Base-by-base conservation (phyloP, 2,797 vertebrate genomes). In the Monodelphis domestica region DNA sequence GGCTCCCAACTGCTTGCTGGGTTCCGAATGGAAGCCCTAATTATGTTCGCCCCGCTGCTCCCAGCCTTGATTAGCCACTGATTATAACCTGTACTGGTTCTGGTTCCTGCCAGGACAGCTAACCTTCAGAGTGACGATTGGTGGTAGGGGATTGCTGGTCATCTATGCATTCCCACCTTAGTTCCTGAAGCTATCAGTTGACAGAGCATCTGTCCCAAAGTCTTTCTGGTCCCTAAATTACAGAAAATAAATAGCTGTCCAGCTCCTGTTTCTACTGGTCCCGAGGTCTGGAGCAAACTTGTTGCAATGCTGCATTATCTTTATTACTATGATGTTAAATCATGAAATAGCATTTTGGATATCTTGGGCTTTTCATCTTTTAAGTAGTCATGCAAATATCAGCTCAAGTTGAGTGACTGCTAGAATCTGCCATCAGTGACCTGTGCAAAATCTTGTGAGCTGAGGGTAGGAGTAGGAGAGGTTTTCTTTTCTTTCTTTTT, bases 241-340 rank as follows among this genome's bases (percentile, higher is more conserved):
- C 87, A 5, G 17, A 29, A 93, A 93, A 96, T 94, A 95, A 94
- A 95, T 95, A 96, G 21, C 90, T 90, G 63, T 97, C n/a, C 89
- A 53, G 96, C 92, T 96, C 91, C 33, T 92, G 87, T 91, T 89
- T 95, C 87, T 87, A 45, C 97, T 96, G 95, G 94, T 96, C 94
- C 94, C 93, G 90, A 97, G 95, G 95, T 97, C 96, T 97, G 95
- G 94, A 96, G 92, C 97, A 97, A 98, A 98, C 98, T 98, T 98
- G 98, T 98, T 98, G 98, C 98, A 97, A 93, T 95, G 91, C 97
- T 97, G 97, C 94, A 96, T 98, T 97, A 95, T 98, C 97, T 96
- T 97, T 96, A 53, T 94, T 94, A 53, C 55, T 95, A 87, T 38
- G 54, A 50, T 94, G 92, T 93, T 59, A 93, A 70, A 50, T 88